Conservation (phyloP, 2,888 invertebrate species). For the Aproaerema taeniolella region DNA sequence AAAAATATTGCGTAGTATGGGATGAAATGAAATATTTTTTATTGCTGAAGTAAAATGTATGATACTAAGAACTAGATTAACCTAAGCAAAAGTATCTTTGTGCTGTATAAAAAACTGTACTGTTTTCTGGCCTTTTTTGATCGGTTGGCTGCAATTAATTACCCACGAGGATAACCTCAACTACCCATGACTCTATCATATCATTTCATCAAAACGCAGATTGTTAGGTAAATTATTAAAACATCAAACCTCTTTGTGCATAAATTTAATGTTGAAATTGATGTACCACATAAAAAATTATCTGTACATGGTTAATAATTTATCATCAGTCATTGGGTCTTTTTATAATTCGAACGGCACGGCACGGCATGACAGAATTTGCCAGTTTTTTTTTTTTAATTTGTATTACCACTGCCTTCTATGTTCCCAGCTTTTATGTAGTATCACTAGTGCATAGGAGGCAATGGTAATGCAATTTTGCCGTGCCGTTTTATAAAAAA, state of each 20-base stretch:
- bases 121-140: too few species aligned
- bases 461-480: not conserved
- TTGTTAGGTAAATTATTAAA: not conserved
- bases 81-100: too few species aligned
- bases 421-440: not conserved
- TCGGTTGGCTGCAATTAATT: too few species aligned
- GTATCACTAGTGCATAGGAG: too few species aligned
- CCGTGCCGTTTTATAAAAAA: not conserved
- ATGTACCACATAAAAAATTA: constrained; percentile 64
- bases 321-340: not conserved
- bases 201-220: not conserved
- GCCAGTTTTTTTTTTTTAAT: too few species aligned
- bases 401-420: not conserved
- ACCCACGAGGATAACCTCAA: not conserved
- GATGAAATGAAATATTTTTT: too few species aligned
- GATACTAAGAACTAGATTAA: too few species aligned
- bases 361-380: too few species aligned
- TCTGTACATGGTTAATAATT: constrained; percentile 39
- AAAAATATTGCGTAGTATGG: too few species aligned
- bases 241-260: constrained; percentile 28
- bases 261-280: constrained; percentile 56
- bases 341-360: too few species aligned
- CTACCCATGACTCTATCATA: not conserved
- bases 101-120: too few species aligned
- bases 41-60: too few species aligned